Conservation (phyloP, 2,888 invertebrate genomes). For the Pasiphila rectangulata region DNA sequence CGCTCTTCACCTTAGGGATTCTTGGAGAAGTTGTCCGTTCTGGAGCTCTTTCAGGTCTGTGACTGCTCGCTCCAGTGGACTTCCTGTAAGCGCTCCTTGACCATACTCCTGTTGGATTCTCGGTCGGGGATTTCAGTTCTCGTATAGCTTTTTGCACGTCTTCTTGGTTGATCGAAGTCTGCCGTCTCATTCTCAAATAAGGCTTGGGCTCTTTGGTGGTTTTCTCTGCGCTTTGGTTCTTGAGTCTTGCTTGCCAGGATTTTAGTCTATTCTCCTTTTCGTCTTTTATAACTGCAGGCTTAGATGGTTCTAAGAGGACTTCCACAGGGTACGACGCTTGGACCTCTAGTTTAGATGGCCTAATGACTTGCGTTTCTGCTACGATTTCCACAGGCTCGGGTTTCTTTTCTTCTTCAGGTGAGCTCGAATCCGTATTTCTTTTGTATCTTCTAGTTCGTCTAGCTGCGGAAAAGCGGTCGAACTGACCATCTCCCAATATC, state of each 20-base stretch:
- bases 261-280: slow-evolving; percentile 83
- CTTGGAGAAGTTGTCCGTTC: slow-evolving; percentile 71
- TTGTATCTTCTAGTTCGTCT: slow-evolving; percentile 91
- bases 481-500: slow-evolving; percentile 87
- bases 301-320: slow-evolving; percentile 57
- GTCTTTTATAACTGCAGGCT: slow-evolving; percentile 63
- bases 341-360: slow-evolving; percentile 75
- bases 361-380: slow-evolving; percentile 77
- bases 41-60: slow-evolving; percentile 49
- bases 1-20: slow-evolving; percentile 78
- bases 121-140: slow-evolving; percentile 83
- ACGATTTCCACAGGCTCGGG: slow-evolving; percentile 69
- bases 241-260: slow-evolving; percentile 86
- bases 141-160: slow-evolving; percentile 86
- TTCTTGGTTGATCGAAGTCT: slow-evolving; percentile 85
- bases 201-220: slow-evolving; percentile 70
- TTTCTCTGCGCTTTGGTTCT: slow-evolving; percentile 76
- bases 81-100: slow-evolving; percentile 71
- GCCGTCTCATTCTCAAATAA: slow-evolving; percentile 81
- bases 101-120: slow-evolving; percentile 82
- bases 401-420: slow-evolving; percentile 79
- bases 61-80: slow-evolving; percentile 48
- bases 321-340: slow-evolving; percentile 77
- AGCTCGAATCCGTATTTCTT: slow-evolving; percentile 81
- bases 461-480: slow-evolving; percentile 91